A percentile compares a stretch with the other conserved stretches of the same genome.
Conservation (phyloP, 2,888 invertebrate genomes). For the Eucera pruinosa region DNA sequence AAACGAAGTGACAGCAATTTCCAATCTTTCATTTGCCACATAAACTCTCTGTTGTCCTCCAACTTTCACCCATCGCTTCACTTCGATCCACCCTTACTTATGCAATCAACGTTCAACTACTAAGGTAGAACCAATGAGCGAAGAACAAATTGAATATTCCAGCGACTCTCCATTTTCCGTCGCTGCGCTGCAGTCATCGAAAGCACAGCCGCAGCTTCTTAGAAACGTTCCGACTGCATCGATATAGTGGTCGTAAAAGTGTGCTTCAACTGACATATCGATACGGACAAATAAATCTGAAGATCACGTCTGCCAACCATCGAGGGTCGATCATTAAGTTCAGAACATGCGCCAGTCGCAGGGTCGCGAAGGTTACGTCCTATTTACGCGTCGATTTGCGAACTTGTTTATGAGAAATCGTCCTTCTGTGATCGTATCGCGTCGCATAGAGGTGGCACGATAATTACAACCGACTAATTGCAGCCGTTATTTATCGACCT, state of each 20-base stretch:
- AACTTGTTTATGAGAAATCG: constrained; percentile 38
- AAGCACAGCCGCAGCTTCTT: background rate
- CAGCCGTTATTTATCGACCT: constrained; percentile 42
- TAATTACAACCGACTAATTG: constrained; percentile 52
- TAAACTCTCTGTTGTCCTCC: too few species aligned
- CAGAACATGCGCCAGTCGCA: constrained; percentile 31
- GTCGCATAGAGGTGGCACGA: constrained; percentile 29
- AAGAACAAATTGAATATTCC: background rate
- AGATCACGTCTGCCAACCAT: constrained; percentile 17
- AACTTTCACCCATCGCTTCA: too few species aligned
- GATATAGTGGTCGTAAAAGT: background rate
- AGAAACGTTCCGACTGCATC: constrained; percentile 2
- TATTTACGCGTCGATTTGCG: constrained; percentile 36
- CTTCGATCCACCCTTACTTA: constrained; percentile 1
- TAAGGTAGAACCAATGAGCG: background rate
- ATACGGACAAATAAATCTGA: constrained; percentile 46
- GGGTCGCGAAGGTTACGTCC: constrained; percentile 39
- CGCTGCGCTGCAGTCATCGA: background rate
- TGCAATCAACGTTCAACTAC: background rate
- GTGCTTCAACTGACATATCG: constrained; percentile 24
- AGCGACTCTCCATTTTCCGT: background rate
- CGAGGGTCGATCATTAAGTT: constrained; percentile 38
- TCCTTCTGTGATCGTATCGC: constrained; percentile 39
- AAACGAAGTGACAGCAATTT: too few species aligned
- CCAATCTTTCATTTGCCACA: too few species aligned